These are phyloP conservation scores for Pemphredon lugubris DNA, from an alignment of 2,888 invertebrate species.

Conservation along the genomic window DNA sequence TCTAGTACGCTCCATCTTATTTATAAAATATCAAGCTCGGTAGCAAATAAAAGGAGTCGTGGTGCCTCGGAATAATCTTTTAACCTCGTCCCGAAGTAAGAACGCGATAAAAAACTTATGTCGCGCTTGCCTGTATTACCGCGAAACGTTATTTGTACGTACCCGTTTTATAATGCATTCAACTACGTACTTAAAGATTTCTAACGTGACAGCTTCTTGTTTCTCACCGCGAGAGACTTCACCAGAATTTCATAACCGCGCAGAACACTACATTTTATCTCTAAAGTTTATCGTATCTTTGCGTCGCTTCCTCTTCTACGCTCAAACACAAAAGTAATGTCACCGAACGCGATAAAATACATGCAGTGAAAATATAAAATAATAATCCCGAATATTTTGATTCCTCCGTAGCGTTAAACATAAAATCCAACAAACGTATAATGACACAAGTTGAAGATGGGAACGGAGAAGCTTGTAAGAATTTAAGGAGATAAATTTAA, in stretches of 20 bases:
- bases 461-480: too few relatives aligned
- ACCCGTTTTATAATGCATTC: conserved; percentile 1
- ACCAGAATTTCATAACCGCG: neutral
- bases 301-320: too few relatives aligned
- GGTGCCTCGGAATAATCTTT: conserved; percentile 13
- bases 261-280: neutral
- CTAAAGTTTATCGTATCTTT: neutral
- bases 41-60: neutral
- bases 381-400: too few relatives aligned
- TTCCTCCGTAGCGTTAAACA: too few relatives aligned
- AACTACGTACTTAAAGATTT: neutral
- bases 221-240: neutral
- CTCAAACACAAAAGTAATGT: too few relatives aligned
- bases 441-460: too few relatives aligned
- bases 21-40: conserved; percentile 12
- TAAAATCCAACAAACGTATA: too few relatives aligned
- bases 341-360: too few relatives aligned
- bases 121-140: neutral
- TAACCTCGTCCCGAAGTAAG: neutral
- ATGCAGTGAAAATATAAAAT: too few relatives aligned
- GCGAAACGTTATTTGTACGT: neutral
- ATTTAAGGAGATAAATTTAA: too few relatives aligned
- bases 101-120: neutral
- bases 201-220: neutral
- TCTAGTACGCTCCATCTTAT: conserved; percentile 14